Evolutionary conservation across 2,113 vertebrate genomes (phyloP), one percentile per base, ranked within the genome.

Genomic region (Tragelaphus imberbis): DNA sequence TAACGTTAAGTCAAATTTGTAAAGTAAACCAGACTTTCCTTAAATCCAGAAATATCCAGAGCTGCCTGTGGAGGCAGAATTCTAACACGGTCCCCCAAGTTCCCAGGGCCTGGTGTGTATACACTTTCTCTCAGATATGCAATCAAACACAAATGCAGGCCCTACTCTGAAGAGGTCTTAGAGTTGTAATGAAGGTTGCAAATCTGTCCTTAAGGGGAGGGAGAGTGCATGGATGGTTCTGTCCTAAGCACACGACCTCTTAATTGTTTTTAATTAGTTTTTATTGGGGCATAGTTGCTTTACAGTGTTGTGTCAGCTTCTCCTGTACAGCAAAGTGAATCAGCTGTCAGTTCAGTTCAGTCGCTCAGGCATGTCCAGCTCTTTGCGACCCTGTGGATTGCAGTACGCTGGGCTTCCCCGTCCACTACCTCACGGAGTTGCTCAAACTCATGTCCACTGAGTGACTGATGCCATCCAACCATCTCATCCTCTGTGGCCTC

Each of bases 21-120:
- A 84, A 65, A 93, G 58, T 88, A 94, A 97, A 93, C 1, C 40
- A 94, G n/a, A 93, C 8, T 58, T 90, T 71, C 63, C 71, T 77
- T 40, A 53, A 84, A 61, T 58, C 61, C 36, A 71, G 25, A 59
- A 86, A 77, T 44, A 61, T 1, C 17, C 11, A 75, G 23, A 55
- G 36, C 21, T 90, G 55, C 36, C 51, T 68, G 11, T 36, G 4
- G n/a, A 84, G 27, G 3, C 25, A 93, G 30, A 92, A 92, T 53
- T 94, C 75, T 53, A 92, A 88, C 47, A 56, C 3, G 27, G 25
- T 77, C 5, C 7, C 14, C 51, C 9, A 59, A 33, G 4, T 40
- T n/a, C 19, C 19, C 28, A 6, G 0, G 75, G 33, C 49, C 61
- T 40, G 84, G 19, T 28, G 4, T 33, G 25, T 6, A 49, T 5